Evolutionary conservation across 2,113 vertebrate species (phyloP), one percentile per base, ranked within the genome.

Genomic region (Corythornis madagascariensis): DNA sequence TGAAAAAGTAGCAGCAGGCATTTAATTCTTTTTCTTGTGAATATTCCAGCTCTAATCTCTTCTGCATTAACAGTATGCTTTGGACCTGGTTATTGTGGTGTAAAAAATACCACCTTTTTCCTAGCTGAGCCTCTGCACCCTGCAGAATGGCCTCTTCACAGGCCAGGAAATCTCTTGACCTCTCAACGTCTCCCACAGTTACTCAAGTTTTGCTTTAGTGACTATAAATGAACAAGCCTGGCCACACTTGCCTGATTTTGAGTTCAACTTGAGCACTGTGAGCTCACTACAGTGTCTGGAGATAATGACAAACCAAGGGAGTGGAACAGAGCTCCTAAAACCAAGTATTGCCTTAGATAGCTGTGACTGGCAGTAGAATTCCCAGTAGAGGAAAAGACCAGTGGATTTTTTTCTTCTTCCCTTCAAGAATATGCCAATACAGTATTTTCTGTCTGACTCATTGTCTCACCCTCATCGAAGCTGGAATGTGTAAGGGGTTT

Each of bases 401-500:
- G 26, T 42, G 42, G 29, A 18, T 53, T 69, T 89, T 89, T 88
- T 24, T 35, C n/a, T 25, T 83, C 42, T 52, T 73, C 45, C 65
- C 42, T n/a, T 77, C 47, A n/a, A 25, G 84, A 67, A 76, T 3
- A 6, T 82, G 81, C 66, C 85, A 21, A 13, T 40, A 42, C 8
- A 20, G 28, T 90, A 11, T 84, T 92, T 93, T 69, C 65, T 22
- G 0, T 47, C 50, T 88, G 70, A 92, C 64, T 91, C 94, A 95
- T 43, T 12, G n/a, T 56, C 52, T 87, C 81, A 40, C 64, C 10
- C 1, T 56, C 28, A 31, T 2, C 73, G 79, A 57, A 56, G 40
- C 5, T 63, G 78, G 82, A 91, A 94, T 61, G 78, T 82, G 33
- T 25, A 64, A 31, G 7, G 50, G 9, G 57, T 78, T 92, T 73